Conservation (phyloP, 2,888 invertebrate genomes). For the Melikaiella ostensackeni region DNA sequence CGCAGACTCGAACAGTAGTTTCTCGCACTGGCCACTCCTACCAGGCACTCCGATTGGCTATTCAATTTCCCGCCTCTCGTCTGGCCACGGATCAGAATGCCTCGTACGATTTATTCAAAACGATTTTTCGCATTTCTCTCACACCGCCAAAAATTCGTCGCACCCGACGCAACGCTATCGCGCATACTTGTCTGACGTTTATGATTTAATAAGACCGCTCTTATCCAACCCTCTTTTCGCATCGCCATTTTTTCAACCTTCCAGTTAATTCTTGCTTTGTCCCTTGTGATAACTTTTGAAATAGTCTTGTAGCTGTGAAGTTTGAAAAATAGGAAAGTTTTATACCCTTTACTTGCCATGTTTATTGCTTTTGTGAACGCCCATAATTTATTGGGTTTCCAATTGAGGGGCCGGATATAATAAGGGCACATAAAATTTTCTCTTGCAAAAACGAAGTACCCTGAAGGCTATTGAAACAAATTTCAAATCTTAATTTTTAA, state of each 20-base stretch:
- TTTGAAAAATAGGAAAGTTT: neutral
- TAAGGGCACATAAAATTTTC: no score
- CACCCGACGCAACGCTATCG: constrained; percentile 30
- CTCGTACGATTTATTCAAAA: constrained; percentile 60
- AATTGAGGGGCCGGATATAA: no score
- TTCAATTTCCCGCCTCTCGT: constrained; percentile 45
- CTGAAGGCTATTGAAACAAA: no score
- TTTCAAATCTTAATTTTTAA: no score
- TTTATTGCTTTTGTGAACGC: neutral
- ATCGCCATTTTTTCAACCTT: neutral
- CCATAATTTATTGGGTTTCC: neutral
- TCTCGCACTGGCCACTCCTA: constrained; percentile 47
- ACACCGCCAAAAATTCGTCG: constrained; percentile 46
- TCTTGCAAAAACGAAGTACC: no score
- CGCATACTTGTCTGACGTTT: constrained; percentile 41
- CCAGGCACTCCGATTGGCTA: constrained; percentile 45
- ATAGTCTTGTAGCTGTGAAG: neutral
- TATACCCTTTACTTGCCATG: neutral
- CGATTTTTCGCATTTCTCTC: constrained; percentile 66
- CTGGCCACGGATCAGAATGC: constrained; percentile 54
- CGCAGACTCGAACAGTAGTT: constrained; percentile 51
- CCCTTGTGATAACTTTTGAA: constrained; percentile 1
- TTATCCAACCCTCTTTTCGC: neutral
- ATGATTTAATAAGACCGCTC: constrained; percentile 58
- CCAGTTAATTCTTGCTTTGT: neutral